A percentile compares a stretch with the other conserved stretches of the same genome.
These are phyloP conservation scores for Silvanus unidentatus DNA, from an alignment of 2,888 invertebrate genomes.

Conservation along the genomic window DNA sequence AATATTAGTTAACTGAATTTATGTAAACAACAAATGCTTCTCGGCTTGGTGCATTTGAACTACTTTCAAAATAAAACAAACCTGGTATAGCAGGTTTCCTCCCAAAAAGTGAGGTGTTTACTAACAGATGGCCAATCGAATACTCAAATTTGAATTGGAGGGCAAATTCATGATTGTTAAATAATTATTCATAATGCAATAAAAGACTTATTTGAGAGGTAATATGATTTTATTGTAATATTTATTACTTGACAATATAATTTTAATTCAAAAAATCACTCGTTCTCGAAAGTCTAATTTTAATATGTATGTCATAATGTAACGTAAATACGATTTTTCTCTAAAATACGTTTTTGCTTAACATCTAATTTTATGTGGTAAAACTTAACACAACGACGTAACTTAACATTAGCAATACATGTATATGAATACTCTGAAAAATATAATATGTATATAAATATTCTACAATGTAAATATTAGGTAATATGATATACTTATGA, in stretches of 20 bases:
- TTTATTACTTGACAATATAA: no score
- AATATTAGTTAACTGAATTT: no score
- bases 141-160: no score
- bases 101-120: no score
- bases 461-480: constrained; percentile 27
- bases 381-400: constrained; percentile 28
- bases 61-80: no score
- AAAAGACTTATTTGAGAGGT: constrained; percentile 1
- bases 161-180: no score
- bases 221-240: no score
- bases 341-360: constrained; percentile 20
- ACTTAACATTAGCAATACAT: constrained; percentile 37
- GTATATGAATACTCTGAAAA: constrained; percentile 46
- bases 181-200: no score
- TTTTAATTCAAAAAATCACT: constrained; percentile 1
- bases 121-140: no score
- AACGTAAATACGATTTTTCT: constrained; percentile 9
- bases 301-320: constrained; percentile 4
- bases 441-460: constrained; percentile 39
- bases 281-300: neutral
- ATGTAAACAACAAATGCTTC: no score
- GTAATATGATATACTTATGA: constrained; percentile 16
- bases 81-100: no score
- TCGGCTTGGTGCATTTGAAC: no score
- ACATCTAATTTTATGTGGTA: constrained; percentile 20